These are phyloP conservation scores for Hydractinia echinata DNA, from an alignment of 30 jellyfish, hydroid and myxozoan species.

Conservation along the genomic window DNA sequence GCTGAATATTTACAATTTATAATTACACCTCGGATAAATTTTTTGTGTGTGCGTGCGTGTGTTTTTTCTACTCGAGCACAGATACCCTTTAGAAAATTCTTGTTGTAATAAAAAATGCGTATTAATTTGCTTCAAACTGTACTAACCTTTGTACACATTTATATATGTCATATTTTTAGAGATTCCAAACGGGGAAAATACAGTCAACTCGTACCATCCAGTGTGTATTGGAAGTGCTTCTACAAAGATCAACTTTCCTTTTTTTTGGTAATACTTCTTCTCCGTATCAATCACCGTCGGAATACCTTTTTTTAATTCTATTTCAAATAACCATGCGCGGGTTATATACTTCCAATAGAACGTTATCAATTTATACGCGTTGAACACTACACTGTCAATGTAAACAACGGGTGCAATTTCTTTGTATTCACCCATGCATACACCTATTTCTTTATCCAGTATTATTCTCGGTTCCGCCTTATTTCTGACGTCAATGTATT, in stretches of 20 bases:
- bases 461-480: slow-evolving; percentile 4
- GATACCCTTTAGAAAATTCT: too few species aligned
- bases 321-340: background rate
- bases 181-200: background rate
- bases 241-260: slow-evolving; percentile 3
- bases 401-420: slow-evolving; percentile 15
- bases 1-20: too few species aligned
- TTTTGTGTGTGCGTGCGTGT: too few species aligned
- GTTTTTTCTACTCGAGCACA: too few species aligned
- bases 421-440: slow-evolving; percentile 20
- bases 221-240: background rate
- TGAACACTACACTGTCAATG: slow-evolving; percentile 10
- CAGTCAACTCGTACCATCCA: background rate
- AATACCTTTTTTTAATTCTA: background rate
- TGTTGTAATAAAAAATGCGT: too few species aligned
- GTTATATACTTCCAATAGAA: slow-evolving; percentile 8
- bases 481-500: background rate
- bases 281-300: background rate
- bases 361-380: background rate
- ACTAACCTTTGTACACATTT: slow-evolving; percentile 15
- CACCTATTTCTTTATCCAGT: slow-evolving; percentile 17
- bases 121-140: background rate
- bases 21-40: too few species aligned
- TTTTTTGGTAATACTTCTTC: background rate
- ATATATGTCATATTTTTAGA: slow-evolving; percentile 7